Evolutionary conservation across 30 jellyfish, hydroid and myxozoan genomes (phyloP), one percentile per base, ranked within the genome.

Genomic region (Turritopsis dohrnii): DNA sequence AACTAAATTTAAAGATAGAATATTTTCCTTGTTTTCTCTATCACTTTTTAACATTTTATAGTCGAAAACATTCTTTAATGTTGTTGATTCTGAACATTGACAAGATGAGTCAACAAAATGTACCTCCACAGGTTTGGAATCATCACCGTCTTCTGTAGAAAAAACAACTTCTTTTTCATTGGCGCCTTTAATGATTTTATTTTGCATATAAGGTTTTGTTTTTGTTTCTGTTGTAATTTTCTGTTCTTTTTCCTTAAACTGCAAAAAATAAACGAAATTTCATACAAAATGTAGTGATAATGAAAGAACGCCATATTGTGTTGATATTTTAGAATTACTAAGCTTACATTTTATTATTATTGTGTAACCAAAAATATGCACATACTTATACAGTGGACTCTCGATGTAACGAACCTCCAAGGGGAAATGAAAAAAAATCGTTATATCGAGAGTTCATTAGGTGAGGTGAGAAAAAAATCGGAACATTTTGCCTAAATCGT

Each of bases 61-160:
- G n/a, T n/a, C 16, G 16, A 3, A 22, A 31, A 22, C 26, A 60
- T 17, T n/a, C n/a, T 60, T 60, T 18, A n/a, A 18, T 18, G 18
- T 60, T 18, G 18, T 69, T 69, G 77, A 21, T 21, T 21, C 8
- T 7, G 8, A 21, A 23, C 9, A 3, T 69, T 69, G 30, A 23
- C 28, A 21, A 69, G 30, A 69, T 69, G 16, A 75, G 52, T 31
- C 18, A 0, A 8, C 8, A 20, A 24, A 29, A 77, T 22, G 73
- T 77, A 77, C 85, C 85, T 77, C 85, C 71, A 77, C 53, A 3
- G 85, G 85, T 77, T 77, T 77, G 5, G 29, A 28, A 26, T 29
- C 85, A 30, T 77, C 85, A 7, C n/a, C 19, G 20, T 53, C 26
- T 30, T 29, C 52, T 5, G 71, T 29, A 23, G 85, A 77, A 18